phyloP scores from a whole-genome alignment of 1,140 invertebrate genomes.

The Pomacea maculata region DNA sequence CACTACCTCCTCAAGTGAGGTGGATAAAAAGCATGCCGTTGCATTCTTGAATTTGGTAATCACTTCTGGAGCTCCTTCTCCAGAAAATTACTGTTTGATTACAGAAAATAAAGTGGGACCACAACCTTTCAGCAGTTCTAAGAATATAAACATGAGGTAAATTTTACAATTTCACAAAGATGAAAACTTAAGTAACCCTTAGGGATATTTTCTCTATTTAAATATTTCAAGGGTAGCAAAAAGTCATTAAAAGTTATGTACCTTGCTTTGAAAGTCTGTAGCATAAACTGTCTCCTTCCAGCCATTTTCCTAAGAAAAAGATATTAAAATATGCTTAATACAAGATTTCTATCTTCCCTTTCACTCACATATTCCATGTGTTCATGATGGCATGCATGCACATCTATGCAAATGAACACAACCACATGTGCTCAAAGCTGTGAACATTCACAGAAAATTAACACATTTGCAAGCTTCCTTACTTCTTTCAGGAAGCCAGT shows the following conservation, averaged over 20 bases:
- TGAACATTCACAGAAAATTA: not conserved
- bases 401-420: not conserved
- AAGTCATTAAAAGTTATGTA: constrained; percentile 50
- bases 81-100: no score
- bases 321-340: not conserved
- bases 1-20: no score
- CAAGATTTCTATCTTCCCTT: not conserved
- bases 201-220: not conserved
- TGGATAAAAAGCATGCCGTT: no score
- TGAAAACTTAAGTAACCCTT: not conserved
- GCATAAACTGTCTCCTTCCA: constrained; percentile 80
- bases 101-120: no score
- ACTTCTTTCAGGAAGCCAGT: constrained; percentile 65
- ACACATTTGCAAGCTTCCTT: constrained; percentile 8
- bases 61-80: no score
- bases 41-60: no score
- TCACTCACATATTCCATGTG: not conserved
- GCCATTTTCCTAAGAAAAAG: constrained; percentile 68
- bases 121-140: no score
- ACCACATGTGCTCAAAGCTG: not conserved
- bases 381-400: not conserved
- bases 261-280: constrained; percentile 71
- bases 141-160: no score
- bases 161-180: not conserved
- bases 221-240: not conserved